Conservation (phyloP, 2,888 invertebrate species). For the Dicyrtomina minuta region DNA sequence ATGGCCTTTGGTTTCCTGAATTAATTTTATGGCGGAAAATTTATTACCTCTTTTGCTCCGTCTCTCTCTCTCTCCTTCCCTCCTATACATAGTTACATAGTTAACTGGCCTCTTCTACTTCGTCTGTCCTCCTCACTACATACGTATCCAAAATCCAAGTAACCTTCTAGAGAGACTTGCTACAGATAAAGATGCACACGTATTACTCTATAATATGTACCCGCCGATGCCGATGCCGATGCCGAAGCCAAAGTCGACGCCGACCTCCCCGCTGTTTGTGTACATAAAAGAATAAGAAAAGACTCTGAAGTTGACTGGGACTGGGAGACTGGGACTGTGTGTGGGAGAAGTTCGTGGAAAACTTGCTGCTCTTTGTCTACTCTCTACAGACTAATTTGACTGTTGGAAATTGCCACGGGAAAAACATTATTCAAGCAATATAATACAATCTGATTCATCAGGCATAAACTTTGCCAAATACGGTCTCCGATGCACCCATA, state of each 20-base stretch:
- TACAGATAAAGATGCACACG: neutral
- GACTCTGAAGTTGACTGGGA: no score
- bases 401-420: constrained; percentile 16
- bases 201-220: no score
- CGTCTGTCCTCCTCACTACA: neutral
- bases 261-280: neutral
- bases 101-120: constrained; percentile 1
- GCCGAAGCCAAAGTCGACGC: neutral
- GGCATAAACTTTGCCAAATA: neutral
- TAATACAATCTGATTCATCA: constrained; percentile 20
- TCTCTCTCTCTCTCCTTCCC: constrained; percentile 22
- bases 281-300: neutral
- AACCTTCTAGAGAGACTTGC: no score
- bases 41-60: constrained; percentile 40
- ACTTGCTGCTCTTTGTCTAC: constrained; percentile 11
- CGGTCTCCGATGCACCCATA: no score
- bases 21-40: constrained; percentile 50
- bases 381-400: constrained; percentile 23
- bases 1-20: constrained; percentile 50
- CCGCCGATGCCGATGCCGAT: no score
- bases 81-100: neutral
- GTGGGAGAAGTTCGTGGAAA: no score
- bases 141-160: neutral
- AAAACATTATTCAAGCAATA: constrained; percentile 21
- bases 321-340: no score